Percentiles rank a stretch among this genome's conserved stretches.
These are phyloP conservation scores for Eubucco bourcierii DNA, from an alignment of 2,113 vertebrate species.

Conservation along the genomic window DNA sequence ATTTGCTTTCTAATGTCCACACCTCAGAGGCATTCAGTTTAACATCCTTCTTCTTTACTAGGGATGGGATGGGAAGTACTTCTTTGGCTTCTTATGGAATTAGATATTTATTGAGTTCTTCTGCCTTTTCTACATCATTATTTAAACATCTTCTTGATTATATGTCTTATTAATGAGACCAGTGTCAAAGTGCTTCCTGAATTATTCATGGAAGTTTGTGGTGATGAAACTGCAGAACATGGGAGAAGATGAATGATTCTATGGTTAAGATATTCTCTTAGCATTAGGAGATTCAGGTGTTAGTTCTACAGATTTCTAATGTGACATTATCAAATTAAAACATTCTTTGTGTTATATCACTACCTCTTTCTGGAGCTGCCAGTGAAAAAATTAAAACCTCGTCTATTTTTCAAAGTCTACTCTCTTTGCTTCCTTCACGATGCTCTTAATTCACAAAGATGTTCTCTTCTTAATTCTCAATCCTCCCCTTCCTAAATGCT, in stretches of 20 bases:
- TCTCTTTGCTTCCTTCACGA: background rate
- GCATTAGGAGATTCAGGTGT: background rate
- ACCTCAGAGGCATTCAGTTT: constrained; percentile 20
- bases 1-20: constrained; percentile 18
- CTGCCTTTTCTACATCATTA: constrained; percentile 50
- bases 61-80: background rate
- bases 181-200: constrained; percentile 54
- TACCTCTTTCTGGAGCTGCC: background rate
- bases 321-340: background rate
- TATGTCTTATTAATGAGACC: constrained; percentile 52
- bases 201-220: constrained; percentile 57
- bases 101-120: constrained; percentile 63
- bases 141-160: constrained; percentile 50
- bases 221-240: background rate
- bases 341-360: background rate
- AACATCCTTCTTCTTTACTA: constrained; percentile 23
- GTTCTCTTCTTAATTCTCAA: background rate
- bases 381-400: background rate
- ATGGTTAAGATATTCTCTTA: background rate
- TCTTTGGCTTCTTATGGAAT: constrained; percentile 26
- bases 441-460: background rate
- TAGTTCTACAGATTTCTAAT: background rate
- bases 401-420: background rate
- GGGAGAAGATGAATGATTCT: constrained; percentile 32
- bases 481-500: background rate